Conservation (phyloP, 2,113 vertebrate species). For the Caloenas nicobarica region DNA sequence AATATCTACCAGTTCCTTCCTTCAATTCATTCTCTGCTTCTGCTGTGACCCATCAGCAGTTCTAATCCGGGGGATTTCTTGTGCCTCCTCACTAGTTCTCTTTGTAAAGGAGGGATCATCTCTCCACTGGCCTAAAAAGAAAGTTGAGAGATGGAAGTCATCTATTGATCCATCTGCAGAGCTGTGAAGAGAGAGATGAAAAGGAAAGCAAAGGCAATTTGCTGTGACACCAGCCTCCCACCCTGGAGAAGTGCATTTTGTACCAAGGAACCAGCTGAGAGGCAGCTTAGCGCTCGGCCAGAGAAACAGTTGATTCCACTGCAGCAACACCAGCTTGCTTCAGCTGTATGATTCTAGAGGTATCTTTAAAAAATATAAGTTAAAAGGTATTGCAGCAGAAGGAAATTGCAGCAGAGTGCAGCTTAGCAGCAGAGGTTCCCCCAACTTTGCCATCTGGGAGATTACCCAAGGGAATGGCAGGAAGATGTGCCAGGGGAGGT, state of each 20-base stretch:
- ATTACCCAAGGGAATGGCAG: too few relatives aligned
- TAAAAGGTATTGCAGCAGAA: background rate
- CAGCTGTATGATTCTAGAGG: background rate
- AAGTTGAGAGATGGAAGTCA: background rate
- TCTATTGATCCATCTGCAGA: background rate
- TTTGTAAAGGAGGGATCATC: background rate
- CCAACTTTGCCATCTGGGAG: background rate
- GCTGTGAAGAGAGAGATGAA: background rate
- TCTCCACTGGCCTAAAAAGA: background rate
- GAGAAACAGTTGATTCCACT: background rate
- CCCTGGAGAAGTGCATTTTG: background rate
- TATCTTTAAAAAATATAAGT: background rate
- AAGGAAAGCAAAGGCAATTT: background rate
- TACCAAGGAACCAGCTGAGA: background rate
- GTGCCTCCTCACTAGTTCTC: background rate
- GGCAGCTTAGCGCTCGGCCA: accelerated
- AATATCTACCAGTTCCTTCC: background rate
- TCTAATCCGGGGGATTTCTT: background rate
- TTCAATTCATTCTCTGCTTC: background rate
- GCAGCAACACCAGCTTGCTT: background rate
- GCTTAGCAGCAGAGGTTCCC: background rate
- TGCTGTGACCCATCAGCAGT: background rate
- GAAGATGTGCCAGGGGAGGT: too few relatives aligned
- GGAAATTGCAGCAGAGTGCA: background rate
- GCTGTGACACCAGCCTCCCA: background rate